Evolutionary conservation across 2,113 vertebrate species (phyloP).

Genomic region (Pavo muticus): DNA sequence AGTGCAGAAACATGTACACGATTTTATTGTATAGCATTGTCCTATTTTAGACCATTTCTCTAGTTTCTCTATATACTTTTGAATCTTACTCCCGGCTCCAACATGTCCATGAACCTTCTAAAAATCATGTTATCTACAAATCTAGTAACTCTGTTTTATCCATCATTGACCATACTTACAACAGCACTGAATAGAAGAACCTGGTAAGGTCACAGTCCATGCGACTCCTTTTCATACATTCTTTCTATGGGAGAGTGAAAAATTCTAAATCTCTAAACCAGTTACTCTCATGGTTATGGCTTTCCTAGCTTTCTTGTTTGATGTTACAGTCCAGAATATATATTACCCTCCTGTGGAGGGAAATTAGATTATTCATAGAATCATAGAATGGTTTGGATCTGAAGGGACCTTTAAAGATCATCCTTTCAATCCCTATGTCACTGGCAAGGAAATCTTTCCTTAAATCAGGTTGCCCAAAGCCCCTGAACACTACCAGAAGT

Average conservation of each 20-base stretch:
- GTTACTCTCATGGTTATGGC: background rate
- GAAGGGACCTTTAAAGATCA: background rate
- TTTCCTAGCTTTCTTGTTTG: background rate
- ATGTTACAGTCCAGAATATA: background rate
- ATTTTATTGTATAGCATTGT: background rate
- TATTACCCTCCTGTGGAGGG: background rate
- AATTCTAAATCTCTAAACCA: background rate
- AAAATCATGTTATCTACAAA: background rate
- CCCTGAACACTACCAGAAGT: no score
- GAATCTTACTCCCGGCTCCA: background rate
- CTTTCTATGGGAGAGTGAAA: background rate
- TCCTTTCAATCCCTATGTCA: background rate
- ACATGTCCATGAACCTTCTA: background rate
- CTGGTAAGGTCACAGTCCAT: background rate
- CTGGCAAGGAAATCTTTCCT: background rate
- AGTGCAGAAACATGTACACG: background rate
- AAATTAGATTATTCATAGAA: background rate
- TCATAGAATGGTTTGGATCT: background rate
- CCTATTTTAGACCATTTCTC: background rate
- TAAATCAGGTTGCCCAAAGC: no score
- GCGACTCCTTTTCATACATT: background rate
- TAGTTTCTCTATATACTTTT: background rate
- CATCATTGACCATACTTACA: background rate
- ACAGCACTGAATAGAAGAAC: background rate
- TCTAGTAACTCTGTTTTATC: background rate